Conservation (phyloP, 2,797 vertebrate genomes). For the Ctenochaetus hawaiiensis region DNA sequence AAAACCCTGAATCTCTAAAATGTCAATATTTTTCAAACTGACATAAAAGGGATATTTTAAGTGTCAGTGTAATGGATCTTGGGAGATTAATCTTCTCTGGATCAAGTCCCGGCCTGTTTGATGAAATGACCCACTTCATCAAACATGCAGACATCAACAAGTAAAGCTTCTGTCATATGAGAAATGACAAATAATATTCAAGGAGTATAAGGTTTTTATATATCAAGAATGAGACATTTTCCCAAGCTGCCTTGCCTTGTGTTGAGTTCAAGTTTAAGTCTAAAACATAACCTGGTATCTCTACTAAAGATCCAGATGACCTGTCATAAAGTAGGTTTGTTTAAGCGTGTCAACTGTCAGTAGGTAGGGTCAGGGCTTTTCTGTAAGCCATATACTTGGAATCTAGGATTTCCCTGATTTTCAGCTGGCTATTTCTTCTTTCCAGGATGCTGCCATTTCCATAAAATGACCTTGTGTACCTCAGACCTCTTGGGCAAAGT, state of each 20-base stretch:
- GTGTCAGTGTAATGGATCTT: not conserved
- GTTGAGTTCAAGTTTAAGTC: not conserved
- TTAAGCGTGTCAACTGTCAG: not conserved
- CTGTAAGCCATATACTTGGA: not conserved
- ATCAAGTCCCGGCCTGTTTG: conserved; percentile 13
- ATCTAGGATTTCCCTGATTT: conserved; percentile 21
- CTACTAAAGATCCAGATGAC: not conserved
- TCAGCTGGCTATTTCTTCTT: not conserved
- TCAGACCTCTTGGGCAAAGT: not conserved
- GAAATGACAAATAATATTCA: conserved; percentile 25
- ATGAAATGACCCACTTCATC: conserved; percentile 17
- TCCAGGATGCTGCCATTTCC: not conserved
- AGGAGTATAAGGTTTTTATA: conserved; percentile 1
- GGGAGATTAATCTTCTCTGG: conserved; percentile 1
- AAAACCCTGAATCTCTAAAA: conserved; percentile 20
- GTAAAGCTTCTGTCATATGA: conserved; percentile 26
- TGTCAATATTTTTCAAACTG: conserved; percentile 9
- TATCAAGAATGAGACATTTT: conserved; percentile 14
- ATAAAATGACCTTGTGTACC: not conserved
- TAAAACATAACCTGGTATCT: not conserved
- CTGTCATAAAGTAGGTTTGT: not conserved
- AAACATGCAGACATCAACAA: conserved; percentile 26
- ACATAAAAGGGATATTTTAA: conserved; percentile 15
- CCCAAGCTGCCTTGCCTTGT: not conserved
- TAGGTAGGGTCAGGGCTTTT: not conserved